Evolutionary conservation across 2,113 vertebrate species (phyloP), one percentile per base, ranked within the genome.

Genomic region (Cinclus cinclus): DNA sequence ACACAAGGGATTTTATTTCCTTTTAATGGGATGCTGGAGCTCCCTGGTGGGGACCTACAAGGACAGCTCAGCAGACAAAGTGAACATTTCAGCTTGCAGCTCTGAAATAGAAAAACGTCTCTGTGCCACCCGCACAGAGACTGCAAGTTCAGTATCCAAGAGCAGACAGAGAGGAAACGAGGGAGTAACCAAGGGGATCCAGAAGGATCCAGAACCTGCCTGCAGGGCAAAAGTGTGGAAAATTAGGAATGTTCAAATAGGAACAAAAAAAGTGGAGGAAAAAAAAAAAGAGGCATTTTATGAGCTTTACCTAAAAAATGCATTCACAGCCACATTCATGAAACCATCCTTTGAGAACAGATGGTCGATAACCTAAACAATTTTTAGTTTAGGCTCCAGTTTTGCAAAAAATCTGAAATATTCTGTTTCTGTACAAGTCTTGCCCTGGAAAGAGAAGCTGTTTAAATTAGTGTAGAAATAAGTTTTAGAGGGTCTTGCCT

Each of bases 1-100:
- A 13, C 27, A 19, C 3, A 5, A 2, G 7, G 6, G 31, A 3
- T 52, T 74, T 39, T 1, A 30, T 28, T 23, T 33, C 17, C 53
- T 27, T 30, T 12, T 0, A 7, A 3, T 4, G 7, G 6, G 35
- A 27, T 1, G 22, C 9, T 27, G 12, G 25, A 60, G 44, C 15
- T 37, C 49, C 71, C 56, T 1, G 1, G 35, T 5, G 8, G 35
- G 42, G 3, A 2, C 4, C 11, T 17, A 6, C 41, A 22, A 24
- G 52, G 68, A 35, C 39, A 44, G 27, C 3, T 24, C 74, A 47
- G 41, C 49, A 49, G 78, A 33, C 6, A 10, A 78, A 87, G 65
- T 8, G 15, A 50, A 79, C 21, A 7, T 37, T 79, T 46, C 19
- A 7, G 25, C n/a, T 28, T 39, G 52, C 53, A 85, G 23, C 58